These are phyloP conservation scores for Sminthurinus signatus DNA, from an alignment of 1,140 invertebrate genomes.

Conservation along the genomic window DNA sequence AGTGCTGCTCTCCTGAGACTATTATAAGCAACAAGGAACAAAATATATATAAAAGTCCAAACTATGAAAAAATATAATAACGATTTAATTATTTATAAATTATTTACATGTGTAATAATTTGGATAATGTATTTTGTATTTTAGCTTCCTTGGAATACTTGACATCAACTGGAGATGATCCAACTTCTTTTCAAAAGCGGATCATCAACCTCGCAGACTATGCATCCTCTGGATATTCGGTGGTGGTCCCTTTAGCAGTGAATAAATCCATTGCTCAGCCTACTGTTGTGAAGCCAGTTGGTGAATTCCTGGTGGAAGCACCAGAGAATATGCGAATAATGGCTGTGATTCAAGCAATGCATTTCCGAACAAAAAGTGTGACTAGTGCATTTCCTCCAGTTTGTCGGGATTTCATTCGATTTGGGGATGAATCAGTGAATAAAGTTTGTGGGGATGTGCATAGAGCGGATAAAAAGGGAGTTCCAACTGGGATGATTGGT, in stretches of 20 bases:
- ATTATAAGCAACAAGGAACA: no score
- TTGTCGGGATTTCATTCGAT: constrained; percentile 3
- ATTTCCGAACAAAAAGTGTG: neutral
- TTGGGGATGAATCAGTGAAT: constrained; percentile 21
- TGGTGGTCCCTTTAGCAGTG: neutral
- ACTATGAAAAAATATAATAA: neutral
- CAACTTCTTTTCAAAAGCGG: neutral
- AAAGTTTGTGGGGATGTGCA: constrained; percentile 20
- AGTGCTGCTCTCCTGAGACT: neutral
- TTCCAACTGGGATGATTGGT: neutral
- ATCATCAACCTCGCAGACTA: neutral
- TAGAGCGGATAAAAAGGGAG: constrained; percentile 3
- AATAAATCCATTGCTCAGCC: neutral
- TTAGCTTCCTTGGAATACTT: neutral
- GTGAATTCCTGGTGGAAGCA: constrained; percentile 4
- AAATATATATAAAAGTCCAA: neutral
- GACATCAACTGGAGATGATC: neutral
- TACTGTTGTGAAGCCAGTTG: neutral
- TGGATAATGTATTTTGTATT: neutral
- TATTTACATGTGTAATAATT: neutral
- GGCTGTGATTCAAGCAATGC: constrained; percentile 3
- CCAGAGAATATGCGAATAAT: constrained; percentile 2
- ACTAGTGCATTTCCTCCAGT: constrained; percentile 2
- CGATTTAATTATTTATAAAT: no score
- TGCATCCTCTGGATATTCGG: neutral